Evolutionary conservation across 2,888 invertebrate genomes (phyloP), one percentile per base, ranked within the genome.

Genomic region (Calliopum simillimum): DNA sequence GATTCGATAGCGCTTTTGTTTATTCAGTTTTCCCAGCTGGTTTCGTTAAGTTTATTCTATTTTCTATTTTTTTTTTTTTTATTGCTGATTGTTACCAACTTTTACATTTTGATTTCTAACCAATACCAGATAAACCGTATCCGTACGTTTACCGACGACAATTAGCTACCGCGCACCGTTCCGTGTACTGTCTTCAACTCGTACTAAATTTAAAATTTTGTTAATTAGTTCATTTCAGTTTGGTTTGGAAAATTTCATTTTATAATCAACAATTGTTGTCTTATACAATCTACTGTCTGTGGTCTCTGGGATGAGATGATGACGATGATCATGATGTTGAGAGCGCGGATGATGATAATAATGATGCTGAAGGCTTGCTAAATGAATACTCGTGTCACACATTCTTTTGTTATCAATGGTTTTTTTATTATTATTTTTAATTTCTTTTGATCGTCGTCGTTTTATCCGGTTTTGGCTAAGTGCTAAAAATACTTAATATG

Each of bases 191-290:
- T 33, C 33, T 11, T n/a, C 8, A 58, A n/a, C 14, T n/a, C 56
- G 33, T 58, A 25, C 13, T 16, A 33, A 23, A 58, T 33, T 12
- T 14, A 14, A 58, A n/a, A 33, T 58, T 58, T 58, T n/a, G 11
- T 16, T 25, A 58, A 41, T 58, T 58, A 58, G n/a, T 3, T 3
- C 16, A 58, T 2, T 58, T 23, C 16, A 58, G 8, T 58, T 23
- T 58, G 13, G 23, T 58, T 14, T 25, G 33, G 8, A 33, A 8
- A 33, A 13, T 25, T 23, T 23, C 6, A 14, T 23, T 23, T n/a
- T 56, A 56, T n/a, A 14, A 56, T 58, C n/a, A n/a, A n/a, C 33
- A 33, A 8, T 58, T 58, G 56, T 53, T 53, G 53, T 12, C 53
- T 23, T 53, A 53, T 13, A 53, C 23, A 21, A 23, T 53, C 53